These are phyloP conservation scores for Eira barbara DNA, from an alignment of 2,113 vertebrate species.

Conservation along the genomic window DNA sequence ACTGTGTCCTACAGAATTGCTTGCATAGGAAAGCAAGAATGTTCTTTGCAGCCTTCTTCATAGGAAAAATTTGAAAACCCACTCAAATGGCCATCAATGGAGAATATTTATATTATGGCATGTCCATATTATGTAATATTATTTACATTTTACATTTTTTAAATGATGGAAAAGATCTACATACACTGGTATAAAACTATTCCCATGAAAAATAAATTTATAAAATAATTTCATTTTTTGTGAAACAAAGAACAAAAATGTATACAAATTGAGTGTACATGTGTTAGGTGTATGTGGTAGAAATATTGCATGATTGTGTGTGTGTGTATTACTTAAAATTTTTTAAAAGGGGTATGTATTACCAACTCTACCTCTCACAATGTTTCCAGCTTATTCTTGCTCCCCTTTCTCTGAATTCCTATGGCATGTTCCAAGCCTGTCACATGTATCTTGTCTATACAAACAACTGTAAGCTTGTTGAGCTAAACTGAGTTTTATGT, in stretches of 20 bases:
- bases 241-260: neutral
- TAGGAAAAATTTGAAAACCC: constrained; percentile 5
- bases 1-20: neutral
- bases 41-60: neutral
- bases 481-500: neutral
- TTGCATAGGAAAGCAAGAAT: constrained; percentile 33
- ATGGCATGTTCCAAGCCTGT: neutral
- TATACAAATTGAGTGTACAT: neutral
- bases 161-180: neutral
- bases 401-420: neutral
- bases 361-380: neutral
- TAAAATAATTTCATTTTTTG: neutral
- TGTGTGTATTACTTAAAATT: neutral
- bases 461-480: neutral
- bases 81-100: neutral
- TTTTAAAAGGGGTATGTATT: neutral
- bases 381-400: neutral
- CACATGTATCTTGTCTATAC: neutral
- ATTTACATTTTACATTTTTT: constrained; percentile 16
- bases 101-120: neutral
- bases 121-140: neutral
- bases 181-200: neutral
- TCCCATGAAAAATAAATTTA: neutral
- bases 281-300: neutral
- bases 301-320: neutral